These are phyloP conservation scores for Galbula dea DNA, from an alignment of 2,113 vertebrate genomes.

Conservation along the genomic window DNA sequence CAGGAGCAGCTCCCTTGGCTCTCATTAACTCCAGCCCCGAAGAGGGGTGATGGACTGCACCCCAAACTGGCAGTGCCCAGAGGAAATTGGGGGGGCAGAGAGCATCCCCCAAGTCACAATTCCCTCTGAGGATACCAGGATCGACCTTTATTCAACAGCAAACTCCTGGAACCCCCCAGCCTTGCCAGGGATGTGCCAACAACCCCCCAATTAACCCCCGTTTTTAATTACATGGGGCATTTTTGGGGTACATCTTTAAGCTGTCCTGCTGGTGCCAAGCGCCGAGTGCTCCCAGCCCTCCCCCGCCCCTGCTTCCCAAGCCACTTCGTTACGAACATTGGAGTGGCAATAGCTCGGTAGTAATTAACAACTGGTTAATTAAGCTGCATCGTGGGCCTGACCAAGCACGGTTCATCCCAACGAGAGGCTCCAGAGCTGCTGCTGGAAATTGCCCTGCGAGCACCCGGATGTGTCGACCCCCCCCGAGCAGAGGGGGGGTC, in stretches of 20 bases:
- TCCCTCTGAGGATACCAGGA: background rate
- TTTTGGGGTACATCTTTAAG: background rate
- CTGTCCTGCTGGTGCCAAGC: background rate
- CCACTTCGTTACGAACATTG: background rate
- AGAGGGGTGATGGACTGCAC: background rate
- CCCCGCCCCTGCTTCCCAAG: background rate
- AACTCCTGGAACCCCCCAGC: background rate
- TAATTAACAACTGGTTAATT: slow-evolving; percentile 27
- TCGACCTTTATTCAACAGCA: accelerated
- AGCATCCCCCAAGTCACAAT: background rate
- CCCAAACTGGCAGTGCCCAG: background rate
- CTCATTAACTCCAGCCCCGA: slow-evolving; percentile 23
- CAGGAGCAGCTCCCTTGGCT: slow-evolving; percentile 11
- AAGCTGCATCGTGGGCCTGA: background rate
- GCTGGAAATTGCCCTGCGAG: background rate
- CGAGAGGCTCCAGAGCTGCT: background rate
- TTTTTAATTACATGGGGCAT: background rate
- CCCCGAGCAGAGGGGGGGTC: background rate
- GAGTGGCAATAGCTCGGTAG: background rate
- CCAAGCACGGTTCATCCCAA: background rate
- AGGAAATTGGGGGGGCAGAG: background rate
- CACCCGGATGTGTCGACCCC: background rate
- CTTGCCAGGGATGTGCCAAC: background rate
- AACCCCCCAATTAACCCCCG: background rate
- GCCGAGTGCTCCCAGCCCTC: too few relatives aligned